phyloP scores from a whole-genome alignment of 2,113 vertebrate genomes.

The Brachyhypopomus occidentalis region DNA sequence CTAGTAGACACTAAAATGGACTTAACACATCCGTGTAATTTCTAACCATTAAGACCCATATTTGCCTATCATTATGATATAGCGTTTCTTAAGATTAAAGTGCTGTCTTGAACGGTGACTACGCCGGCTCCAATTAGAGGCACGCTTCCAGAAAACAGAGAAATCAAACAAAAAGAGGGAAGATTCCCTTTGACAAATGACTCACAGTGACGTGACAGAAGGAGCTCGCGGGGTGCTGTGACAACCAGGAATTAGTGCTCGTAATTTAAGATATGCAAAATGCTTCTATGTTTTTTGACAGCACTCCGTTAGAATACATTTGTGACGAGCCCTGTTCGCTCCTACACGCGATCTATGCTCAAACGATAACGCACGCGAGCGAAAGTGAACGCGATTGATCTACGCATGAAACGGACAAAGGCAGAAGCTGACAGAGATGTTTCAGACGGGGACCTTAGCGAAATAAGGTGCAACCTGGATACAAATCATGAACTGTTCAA shows the following conservation, averaged over 20 bases:
- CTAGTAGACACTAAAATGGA: slow-evolving; percentile 7
- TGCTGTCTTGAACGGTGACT: slow-evolving; percentile 45
- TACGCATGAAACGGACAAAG: slow-evolving; percentile 34
- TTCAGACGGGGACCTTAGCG: slow-evolving; percentile 40
- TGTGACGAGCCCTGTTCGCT: slow-evolving; percentile 44
- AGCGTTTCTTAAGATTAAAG: slow-evolving; percentile 51
- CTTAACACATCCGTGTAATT: slow-evolving; percentile 14
- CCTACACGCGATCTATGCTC: slow-evolving; percentile 50
- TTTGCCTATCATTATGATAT: slow-evolving; percentile 42
- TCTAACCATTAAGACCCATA: slow-evolving; percentile 36
- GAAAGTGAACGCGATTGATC: slow-evolving; percentile 30
- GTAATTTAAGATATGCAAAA: slow-evolving; percentile 46
- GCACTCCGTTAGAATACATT: slow-evolving; percentile 48
- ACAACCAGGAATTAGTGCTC: slow-evolving; percentile 43
- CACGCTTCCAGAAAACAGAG: slow-evolving; percentile 15
- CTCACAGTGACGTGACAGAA: slow-evolving; percentile 53
- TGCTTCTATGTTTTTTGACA: slow-evolving; percentile 27
- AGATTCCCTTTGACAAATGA: slow-evolving; percentile 41
- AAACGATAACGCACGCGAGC: slow-evolving; percentile 44
- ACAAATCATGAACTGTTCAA: slow-evolving; percentile 39
- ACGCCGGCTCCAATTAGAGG: slow-evolving; percentile 30
- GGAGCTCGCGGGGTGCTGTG: slow-evolving; percentile 31
- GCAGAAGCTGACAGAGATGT: slow-evolving; percentile 24
- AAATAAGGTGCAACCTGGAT: slow-evolving; percentile 61
- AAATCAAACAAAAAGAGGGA: slow-evolving; percentile 46